Conservation (phyloP, 1,140 invertebrate species). For the Adelges cooleyi region DNA sequence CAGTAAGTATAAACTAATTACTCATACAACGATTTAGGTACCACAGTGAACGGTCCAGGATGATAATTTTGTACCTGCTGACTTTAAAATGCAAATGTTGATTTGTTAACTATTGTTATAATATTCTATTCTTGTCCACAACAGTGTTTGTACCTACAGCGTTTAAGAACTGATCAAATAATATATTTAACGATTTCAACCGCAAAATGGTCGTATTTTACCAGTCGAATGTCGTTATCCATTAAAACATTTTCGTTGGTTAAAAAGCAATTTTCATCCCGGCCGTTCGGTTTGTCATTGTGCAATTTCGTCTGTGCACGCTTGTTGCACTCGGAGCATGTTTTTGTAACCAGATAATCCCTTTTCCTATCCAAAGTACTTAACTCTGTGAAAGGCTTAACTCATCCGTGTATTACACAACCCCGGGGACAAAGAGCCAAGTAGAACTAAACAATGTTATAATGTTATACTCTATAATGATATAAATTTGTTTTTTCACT, state of each 20-base stretch:
- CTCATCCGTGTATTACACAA: slow-evolving; percentile 11
- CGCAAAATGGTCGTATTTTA: no score
- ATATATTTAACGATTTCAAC: no score
- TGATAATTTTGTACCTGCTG: no score
- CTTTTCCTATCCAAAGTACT: slow-evolving; percentile 22
- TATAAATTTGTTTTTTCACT: slow-evolving; percentile 22
- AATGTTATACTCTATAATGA: slow-evolving; percentile 1
- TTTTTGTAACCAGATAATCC: slow-evolving; percentile 29
- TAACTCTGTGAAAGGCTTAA: slow-evolving; percentile 28
- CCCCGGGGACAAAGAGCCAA: slow-evolving; percentile 9
- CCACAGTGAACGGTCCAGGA: no score
- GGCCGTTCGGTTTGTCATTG: neutral
- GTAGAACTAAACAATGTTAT: slow-evolving; percentile 5
- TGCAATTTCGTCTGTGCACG: slow-evolving; percentile 3
- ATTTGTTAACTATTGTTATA: no score
- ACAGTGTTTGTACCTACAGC: no score
- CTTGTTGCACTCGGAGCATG: slow-evolving; percentile 7
- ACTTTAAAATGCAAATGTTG: no score
- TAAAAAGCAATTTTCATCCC: slow-evolving; percentile 8
- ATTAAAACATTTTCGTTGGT: neutral
- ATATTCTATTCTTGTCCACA: no score
- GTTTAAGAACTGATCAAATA: no score
- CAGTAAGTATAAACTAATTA: no score
- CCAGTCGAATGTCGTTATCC: neutral
- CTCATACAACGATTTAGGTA: no score